A percentile compares a stretch with the other conserved stretches of the same genome.
Conservation (phyloP, 2,113 vertebrate genomes). For the Siphamia tubifer region DNA sequence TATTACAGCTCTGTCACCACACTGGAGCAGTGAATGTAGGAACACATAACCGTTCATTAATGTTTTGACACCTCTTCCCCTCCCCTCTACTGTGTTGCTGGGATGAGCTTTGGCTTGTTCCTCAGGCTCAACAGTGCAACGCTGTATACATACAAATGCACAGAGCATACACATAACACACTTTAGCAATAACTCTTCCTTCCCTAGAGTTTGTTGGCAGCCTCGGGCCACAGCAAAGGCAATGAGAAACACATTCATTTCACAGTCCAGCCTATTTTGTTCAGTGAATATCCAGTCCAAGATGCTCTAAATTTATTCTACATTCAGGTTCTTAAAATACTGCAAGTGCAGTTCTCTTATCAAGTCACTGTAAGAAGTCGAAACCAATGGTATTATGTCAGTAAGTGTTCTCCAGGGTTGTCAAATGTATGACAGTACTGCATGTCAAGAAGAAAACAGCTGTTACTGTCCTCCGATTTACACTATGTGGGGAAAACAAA, state of each 20-base stretch:
- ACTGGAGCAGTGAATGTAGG: background rate
- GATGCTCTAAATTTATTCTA: slow-evolving; percentile 20
- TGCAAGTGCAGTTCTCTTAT: background rate
- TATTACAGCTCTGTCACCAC: slow-evolving; percentile 27
- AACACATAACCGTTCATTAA: slow-evolving; percentile 42
- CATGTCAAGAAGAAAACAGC: background rate
- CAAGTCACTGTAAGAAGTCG: background rate
- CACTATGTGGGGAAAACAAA: too few species aligned
- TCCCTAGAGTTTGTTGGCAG: slow-evolving; percentile 25
- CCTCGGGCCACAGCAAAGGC: slow-evolving; percentile 41
- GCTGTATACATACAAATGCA: slow-evolving; percentile 39
- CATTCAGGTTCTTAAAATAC: slow-evolving; percentile 2
- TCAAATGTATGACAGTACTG: background rate
- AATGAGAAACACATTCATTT: slow-evolving; percentile 47
- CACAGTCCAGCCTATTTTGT: slow-evolving; percentile 32
- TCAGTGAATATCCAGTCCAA: slow-evolving; percentile 23
- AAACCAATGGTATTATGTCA: background rate
- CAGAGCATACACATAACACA: slow-evolving; percentile 16
- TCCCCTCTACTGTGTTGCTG: background rate
- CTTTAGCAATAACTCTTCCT: slow-evolving; percentile 40
- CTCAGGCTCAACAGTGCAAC: slow-evolving; percentile 33
- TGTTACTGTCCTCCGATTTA: too few species aligned
- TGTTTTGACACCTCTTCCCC: slow-evolving; percentile 38
- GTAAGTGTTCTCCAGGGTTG: background rate
- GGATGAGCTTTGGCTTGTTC: slow-evolving; percentile 40